Evolutionary conservation across 2,797 vertebrate genomes (phyloP), one percentile per base, ranked within the genome.

Genomic region (Chromobotia macracanthus): DNA sequence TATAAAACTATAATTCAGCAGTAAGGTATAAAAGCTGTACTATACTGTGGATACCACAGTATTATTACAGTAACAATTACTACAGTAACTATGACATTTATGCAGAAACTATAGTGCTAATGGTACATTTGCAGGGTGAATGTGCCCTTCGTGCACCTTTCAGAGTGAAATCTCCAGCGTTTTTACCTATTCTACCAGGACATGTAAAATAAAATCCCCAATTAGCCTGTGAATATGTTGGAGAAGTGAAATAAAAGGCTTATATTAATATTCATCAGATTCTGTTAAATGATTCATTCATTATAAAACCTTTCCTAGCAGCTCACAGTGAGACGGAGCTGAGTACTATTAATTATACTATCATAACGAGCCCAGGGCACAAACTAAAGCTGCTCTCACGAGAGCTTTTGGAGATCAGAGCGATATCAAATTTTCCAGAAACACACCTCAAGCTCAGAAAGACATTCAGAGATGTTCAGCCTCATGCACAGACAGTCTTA

Each of bases 301-400:
- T 92, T 90, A 87, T 89, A 86, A 88, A 84, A 83, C 78, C 70
- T 77, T 81, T 90, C 88, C 82, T 81, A 87, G 84, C 84, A 88
- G 84, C 88, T 89, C 87, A 80, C 84, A 80, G 86, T 83, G 88
- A 87, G 80, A 72, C 21, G 1, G 1, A 72, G 60, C 19, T 23
- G 60, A 79, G 69, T 89, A 72, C 87, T 89, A 89, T 91, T 92
- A 92, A 92, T 93, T 92, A 93, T 90, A 91, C 84, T 56, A 88
- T 90, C 89, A 90, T 90, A 92, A 92, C 88, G 86, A 92, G 89
- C 86, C 84, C 75, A 80, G 84, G 83, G 86, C 58, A 51, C 83
- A 90, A 87, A 89, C 82, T 41, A 86, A 76, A 85, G 84, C 85
- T 84, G n/a, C 87, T 84, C 83, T 91, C 83, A 84, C 84, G 2